Evolutionary conservation across 2,888 invertebrate genomes (phyloP), one percentile per base, ranked within the genome.

Genomic region (Cantharis flavilabris): DNA sequence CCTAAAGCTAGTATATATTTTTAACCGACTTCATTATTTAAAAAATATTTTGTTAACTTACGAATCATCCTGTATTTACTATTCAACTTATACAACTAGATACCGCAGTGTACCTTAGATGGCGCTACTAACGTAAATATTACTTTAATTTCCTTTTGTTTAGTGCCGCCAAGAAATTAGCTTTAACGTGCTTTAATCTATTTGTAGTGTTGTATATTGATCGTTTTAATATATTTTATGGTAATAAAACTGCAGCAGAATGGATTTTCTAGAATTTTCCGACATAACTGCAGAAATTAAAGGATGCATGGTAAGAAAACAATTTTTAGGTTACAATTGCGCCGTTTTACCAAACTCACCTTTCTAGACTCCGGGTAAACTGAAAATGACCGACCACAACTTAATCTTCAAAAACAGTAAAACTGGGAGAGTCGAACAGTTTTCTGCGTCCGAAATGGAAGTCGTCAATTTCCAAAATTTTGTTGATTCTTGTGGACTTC

Each of bases 391-490:
- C 0, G 97, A 97, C 81, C 95, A 96, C 85, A 93, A 93, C 83
- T 94, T 99, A 49, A 92, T 96, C 69, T 99, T 98, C 87, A 98
- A 98, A 88, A 98, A 98, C 88, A 95, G 92, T 81, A 98, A 97
- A 89, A 99, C 98, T 0, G 99, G 99, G 2, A 98, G 98, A 89
- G 96, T 98, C 0, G 98, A 98, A 86, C 96, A 97, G 86, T 93
- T 98, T 80, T 90, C 92, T 33, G 91, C 94, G 0, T 90, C 91
- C 70, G 98, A 99, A 82, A 94, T 99, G 84, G 97, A 98, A 73
- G 89, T 95, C 75, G 96, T 97, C 0, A 96, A 96, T 87, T 98
- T 98, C 91, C 95, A 98, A 86, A 95, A 96, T 85, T 94, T 99
- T 83, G 96, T 97, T 62, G 95, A 97, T 20, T 94, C 94, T 0